Evolutionary conservation across 2,797 vertebrate genomes (phyloP), one percentile per base, ranked within the genome.

Genomic region (Pangasius sanitwongsei): DNA sequence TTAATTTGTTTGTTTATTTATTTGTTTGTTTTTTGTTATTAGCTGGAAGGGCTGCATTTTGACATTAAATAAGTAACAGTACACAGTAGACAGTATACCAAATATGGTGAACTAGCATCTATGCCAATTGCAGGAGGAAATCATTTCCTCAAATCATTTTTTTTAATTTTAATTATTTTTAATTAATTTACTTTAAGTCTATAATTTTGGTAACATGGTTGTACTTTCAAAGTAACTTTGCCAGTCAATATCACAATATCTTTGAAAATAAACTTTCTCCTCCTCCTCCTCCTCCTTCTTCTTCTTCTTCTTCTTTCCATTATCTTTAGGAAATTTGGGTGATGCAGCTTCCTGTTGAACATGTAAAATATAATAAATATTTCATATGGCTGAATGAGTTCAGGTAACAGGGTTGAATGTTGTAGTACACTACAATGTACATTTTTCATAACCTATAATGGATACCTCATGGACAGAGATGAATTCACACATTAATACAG

Each of bases 381-480:
- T 78, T 78, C 50, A 31, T 18, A 16, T n/a, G 13, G 12, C 13
- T 50, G 75, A 53, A 55, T 53, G 48, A 78, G 48, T 78, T 78
- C 48, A 78, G 75, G 48, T 15, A 78, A 78, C 50, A 77, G 44
- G 11, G 25, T 28, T 77, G 44, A 77, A 77, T n/a, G 48, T 55
- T 78, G 23, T 75, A 75, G 5, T 75, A 75, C 4, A 78, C 48
- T 53, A n/a, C 31, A 78, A 53, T 8, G n/a, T 53, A 78, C 2
- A 53, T 78, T 78, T 50, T 77, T 78, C 28, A 55, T 78, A 78
- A 78, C 48, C 74, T 50, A 31, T 53, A 53, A 78, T 78, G 28
- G 75, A 81, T 55, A 48, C 6, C 44, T 48, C 44, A 48, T 48
- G 44, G 44, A 8, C 6, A 48, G 44, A 48, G 50, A 80, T 57